Evolutionary conservation across 1,140 invertebrate genomes (phyloP), one percentile per base, ranked within the genome.

Genomic region (Procambarus clarkii): DNA sequence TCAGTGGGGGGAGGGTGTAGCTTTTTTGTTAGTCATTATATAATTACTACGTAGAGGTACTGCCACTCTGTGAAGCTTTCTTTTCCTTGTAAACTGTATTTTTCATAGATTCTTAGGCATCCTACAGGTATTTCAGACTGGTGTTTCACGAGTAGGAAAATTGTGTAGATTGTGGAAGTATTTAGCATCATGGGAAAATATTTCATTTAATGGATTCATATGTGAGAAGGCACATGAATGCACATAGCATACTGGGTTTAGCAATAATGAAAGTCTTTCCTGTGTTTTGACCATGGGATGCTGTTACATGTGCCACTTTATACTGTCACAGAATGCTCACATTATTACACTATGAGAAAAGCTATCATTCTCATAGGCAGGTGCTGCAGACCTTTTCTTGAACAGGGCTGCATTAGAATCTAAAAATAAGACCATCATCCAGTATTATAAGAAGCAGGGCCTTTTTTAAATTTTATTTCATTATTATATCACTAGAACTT

Each of bases 181-280:
- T 34, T 45, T 86, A 74, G 18, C 84, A 86, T 50, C 50, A 77
- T 24, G 44, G 83, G 46, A 86, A 85, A 77, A 21, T 34, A 7
- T 76, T 69, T 76, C 15, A 54, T 69, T 54, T 84, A 46, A 86
- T 86, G 50, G 24, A 76, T 86, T 74, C 69, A 74, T n/a, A 76
- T 24, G 71, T 64, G 46, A 86, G 21, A 54, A 86, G 69, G 69
- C 69, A 76, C 54, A 82, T 60, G 50, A 34, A 86, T 86, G 69
- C 71, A 86, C 48, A 69, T 76, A 86, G 69, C 45, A 24, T 86
- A 76, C 84, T 86, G 84, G 69, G 84, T 86, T 74, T 74, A 86
- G 84, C 84, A 86, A 86, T 86, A 86, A 86, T 81, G 79, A 81
- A 58, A 54, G 79, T 81, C 79, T 86, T 86, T 54, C 69, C 84